These are phyloP conservation scores for Drosophila tropicalis DNA, from an alignment of 1,140 invertebrate species.

Conservation along the genomic window DNA sequence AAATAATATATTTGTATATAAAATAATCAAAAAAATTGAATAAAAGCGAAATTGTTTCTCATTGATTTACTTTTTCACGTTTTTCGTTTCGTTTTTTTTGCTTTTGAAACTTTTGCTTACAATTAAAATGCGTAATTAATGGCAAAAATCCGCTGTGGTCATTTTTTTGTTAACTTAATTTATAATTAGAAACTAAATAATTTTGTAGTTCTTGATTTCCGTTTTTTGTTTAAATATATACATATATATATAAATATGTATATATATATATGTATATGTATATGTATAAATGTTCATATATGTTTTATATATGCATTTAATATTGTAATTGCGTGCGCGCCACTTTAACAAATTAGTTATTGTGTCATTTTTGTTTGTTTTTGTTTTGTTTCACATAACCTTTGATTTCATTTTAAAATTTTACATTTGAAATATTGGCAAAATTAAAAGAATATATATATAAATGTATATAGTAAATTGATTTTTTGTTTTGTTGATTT, in stretches of 20 bases:
- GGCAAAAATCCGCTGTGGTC: conserved; percentile 68
- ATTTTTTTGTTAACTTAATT: conserved; percentile 56
- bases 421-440: conserved; percentile 67
- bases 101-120: conserved; percentile 49
- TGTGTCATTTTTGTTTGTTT: conserved; percentile 8
- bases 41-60: conserved; percentile 10
- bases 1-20: background rate
- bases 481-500: conserved; percentile 6
- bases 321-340: conserved; percentile 34
- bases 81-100: conserved; percentile 50
- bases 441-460: conserved; percentile 38
- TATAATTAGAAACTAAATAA: conserved; percentile 71
- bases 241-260: too few species aligned
- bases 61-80: conserved; percentile 21
- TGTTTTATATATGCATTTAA: background rate
- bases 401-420: conserved; percentile 55
- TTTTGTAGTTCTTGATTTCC: conserved; percentile 50
- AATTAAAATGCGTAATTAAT: conserved; percentile 73
- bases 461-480: conserved; percentile 21
- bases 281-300: conserved; percentile 20
- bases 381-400: conserved; percentile 60
- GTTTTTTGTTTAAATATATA: conserved; percentile 24
- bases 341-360: conserved; percentile 42
- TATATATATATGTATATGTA: too few species aligned
- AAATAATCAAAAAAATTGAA: conserved; percentile 24